phyloP scores from a whole-genome alignment of 2,797 vertebrate species.

The Thunnus albacares region DNA sequence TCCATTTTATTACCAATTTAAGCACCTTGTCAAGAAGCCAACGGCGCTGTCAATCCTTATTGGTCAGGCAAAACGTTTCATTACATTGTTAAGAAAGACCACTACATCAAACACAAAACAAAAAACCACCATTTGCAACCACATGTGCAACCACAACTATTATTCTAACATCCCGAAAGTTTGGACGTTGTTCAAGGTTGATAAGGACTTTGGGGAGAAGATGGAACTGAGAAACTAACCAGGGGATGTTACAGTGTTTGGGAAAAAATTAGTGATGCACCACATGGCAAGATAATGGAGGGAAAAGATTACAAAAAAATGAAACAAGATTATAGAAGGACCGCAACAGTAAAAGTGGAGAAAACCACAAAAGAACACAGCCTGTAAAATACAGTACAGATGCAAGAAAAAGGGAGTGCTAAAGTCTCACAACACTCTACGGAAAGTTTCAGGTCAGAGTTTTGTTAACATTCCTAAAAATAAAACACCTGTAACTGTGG shows the following conservation, averaged over 20 bases:
- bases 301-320: not conserved
- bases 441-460: conserved; percentile 25
- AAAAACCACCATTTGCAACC: not conserved
- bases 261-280: not conserved
- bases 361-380: not conserved
- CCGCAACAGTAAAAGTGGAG: not conserved
- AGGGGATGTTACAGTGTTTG: not conserved
- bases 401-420: not conserved
- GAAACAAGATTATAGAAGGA: not conserved
- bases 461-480: not conserved
- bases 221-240: not conserved
- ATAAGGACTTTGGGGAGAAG: not conserved
- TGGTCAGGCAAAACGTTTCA: not conserved
- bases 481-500: not conserved
- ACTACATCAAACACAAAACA: not conserved
- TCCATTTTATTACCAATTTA: not conserved
- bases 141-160: not conserved
- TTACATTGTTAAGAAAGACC: not conserved
- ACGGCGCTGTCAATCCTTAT: not conserved
- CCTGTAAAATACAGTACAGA: not conserved
- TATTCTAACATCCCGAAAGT: not conserved
- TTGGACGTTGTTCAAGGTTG: not conserved
- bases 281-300: not conserved
- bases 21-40: not conserved
- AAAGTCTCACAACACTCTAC: not conserved